Evolutionary conservation across 2,797 vertebrate species (phyloP).

Genomic region (Artibeus jamaicensis): DNA sequence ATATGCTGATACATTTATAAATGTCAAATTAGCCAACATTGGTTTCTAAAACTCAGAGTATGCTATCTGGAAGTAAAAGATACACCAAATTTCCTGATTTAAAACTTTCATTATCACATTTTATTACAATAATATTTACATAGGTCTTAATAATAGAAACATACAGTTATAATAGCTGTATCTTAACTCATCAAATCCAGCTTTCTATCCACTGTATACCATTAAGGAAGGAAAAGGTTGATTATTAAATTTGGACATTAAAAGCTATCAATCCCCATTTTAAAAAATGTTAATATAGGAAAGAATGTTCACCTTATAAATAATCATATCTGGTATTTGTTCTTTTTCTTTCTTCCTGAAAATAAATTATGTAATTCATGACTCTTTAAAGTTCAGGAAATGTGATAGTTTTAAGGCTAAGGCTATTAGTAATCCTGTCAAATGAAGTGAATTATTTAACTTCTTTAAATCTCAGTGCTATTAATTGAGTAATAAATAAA

Average conservation of each 20-base stretch:
- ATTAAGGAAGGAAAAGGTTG: not conserved
- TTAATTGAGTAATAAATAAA: conserved; percentile 17
- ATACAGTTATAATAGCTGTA: not conserved
- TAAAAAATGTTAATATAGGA: not conserved
- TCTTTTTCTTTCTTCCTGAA: not conserved
- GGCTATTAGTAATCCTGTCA: not conserved
- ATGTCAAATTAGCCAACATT: not conserved
- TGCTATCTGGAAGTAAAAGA: not conserved
- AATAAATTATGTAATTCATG: not conserved
- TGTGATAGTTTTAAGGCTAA: not conserved
- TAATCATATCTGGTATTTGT: not conserved
- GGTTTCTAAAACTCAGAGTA: not conserved
- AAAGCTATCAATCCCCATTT: not conserved
- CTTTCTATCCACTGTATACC: not conserved
- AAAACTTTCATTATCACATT: not conserved
- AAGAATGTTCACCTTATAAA: not conserved
- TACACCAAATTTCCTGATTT: not conserved
- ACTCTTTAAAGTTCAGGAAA: not conserved
- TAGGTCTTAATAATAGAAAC: not conserved
- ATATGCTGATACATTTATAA: not conserved
- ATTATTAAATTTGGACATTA: not conserved
- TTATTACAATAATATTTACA: not conserved
- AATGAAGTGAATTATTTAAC: not conserved
- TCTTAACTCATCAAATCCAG: not conserved
- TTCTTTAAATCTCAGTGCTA: not conserved